Conservation (phyloP, 2,797 vertebrate genomes). For the Danio albolineatus region DNA sequence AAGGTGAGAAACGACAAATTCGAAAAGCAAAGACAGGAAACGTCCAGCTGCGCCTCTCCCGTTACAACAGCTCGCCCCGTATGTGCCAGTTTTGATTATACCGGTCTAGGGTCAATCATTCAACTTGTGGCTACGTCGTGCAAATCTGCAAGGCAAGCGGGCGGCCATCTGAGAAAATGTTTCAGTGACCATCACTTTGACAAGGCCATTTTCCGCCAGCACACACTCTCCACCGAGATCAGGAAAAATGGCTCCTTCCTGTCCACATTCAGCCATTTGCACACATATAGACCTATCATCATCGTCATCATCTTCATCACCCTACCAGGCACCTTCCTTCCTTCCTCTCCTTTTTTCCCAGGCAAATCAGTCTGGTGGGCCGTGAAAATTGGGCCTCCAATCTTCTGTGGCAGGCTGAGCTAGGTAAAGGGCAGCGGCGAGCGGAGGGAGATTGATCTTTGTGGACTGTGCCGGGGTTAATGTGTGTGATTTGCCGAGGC, state of each 20-base stretch:
- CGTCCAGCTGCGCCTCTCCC: conserved; percentile 8
- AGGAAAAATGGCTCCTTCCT: conserved; percentile 58
- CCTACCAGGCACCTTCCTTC: conserved; percentile 63
- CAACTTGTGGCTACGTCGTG: conserved; percentile 45
- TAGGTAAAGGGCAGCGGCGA: conserved; percentile 62
- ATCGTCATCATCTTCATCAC: conserved; percentile 69
- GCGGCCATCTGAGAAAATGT: conserved; percentile 60
- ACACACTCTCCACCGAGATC: conserved; percentile 47
- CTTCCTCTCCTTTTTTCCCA: conserved; percentile 59
- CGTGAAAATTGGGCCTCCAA: conserved; percentile 79
- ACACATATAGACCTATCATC: conserved; percentile 67
- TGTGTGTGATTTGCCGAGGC: conserved; percentile 77
- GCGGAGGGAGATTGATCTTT: conserved; percentile 75
- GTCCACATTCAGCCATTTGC: conserved; percentile 69
- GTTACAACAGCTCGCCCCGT: conserved; percentile 7
- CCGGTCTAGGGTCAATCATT: conserved; percentile 55
- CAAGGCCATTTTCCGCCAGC: conserved; percentile 59
- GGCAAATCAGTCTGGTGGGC: conserved; percentile 73
- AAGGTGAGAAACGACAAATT: not conserved
- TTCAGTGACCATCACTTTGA: conserved; percentile 63
- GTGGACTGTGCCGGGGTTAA: conserved; percentile 75
- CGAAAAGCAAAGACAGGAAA: conserved; percentile 25
- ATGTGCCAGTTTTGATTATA: conserved; percentile 48
- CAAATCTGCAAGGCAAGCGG: conserved; percentile 50
- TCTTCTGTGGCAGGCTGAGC: conserved; percentile 70